Base-by-base conservation (phyloP, 2,113 vertebrate genomes). In the Leiothrix lutea region DNA sequence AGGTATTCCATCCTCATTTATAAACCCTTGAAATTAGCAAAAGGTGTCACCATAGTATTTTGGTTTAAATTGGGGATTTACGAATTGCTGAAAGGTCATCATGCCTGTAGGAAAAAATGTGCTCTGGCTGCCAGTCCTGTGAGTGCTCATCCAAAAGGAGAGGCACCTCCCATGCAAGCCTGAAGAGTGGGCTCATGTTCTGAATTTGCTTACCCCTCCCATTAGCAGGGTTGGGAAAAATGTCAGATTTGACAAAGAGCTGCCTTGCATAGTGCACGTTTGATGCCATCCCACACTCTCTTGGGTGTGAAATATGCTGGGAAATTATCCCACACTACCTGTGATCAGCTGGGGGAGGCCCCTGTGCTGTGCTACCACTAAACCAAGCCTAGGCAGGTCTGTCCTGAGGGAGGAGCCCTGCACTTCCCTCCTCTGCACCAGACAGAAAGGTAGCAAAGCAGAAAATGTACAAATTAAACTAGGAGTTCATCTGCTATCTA, bases 1-100 rank as follows among this genome's bases (percentile, higher is more conserved):
- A 93, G 94, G 35, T 60, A 47, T 66, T 74, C 58, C 9, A 2
- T 70, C 40, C 77, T 88, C 28, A 42, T 94, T 91, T 88, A 62
- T 75, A 92, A 95, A 71, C 69, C 70, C 60, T 90, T 81, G 75
- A 75, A 93, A 92, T 89, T 89, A 92, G 56, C 45, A 74, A 70
- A 82, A 96, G 69, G 88, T 73, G 69, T 86, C 90, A 66, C 26
- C 24, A 25, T 38, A 73, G 26, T 75, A 56, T 81, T 95, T 91
- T 71, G 7, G n/a, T 67, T 38, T 64, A 87, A 94, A 78, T 28
- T 50, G 14, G 18, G 60, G 25, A 22, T 62, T 64, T 40, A 75
- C 40, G 75, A 36, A 28, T 36, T 60, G 45, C 36, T 90, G 40
- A 79, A 94, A 75, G 56, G 84, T n/a, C 26, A 14, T 60, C 53